phyloP scores from a whole-genome alignment of 2,113 vertebrate species.

The Leucopsar rothschildi region DNA sequence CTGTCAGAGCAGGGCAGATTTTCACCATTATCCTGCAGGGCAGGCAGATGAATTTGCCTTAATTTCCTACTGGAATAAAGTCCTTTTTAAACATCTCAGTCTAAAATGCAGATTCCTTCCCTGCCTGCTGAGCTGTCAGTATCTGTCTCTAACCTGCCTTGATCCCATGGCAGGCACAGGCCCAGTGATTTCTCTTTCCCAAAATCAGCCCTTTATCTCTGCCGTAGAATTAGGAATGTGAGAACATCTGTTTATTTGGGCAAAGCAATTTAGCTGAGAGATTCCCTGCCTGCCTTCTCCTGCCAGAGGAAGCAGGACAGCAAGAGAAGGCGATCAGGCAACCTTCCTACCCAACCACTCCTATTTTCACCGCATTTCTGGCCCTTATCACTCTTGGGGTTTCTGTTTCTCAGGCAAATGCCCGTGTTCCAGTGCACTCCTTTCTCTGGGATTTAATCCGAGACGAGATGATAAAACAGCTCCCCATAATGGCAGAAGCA shows the following conservation, averaged over 20 bases:
- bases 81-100: not conserved
- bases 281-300: not conserved
- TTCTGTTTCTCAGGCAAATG: constrained; percentile 62
- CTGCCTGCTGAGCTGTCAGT: not conserved
- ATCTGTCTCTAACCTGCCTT: not conserved
- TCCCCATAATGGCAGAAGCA: constrained; percentile 77
- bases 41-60: not conserved
- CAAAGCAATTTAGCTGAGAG: not conserved
- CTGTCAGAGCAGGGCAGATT: not conserved
- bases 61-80: not conserved
- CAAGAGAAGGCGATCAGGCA: not conserved
- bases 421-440: constrained; percentile 62
- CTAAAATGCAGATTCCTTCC: not conserved
- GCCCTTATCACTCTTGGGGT: not conserved
- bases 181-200: not conserved
- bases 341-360: not conserved
- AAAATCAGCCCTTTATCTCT: not conserved
- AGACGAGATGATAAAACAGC: constrained; percentile 56
- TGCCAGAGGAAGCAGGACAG: not conserved
- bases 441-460: constrained; percentile 73
- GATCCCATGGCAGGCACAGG: not conserved
- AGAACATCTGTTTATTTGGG: not conserved
- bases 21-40: not conserved
- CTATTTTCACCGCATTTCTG: not conserved
- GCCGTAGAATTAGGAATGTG: not conserved